Evolutionary conservation across 1,140 invertebrate species (phyloP), one percentile per base, ranked within the genome.

Genomic region (Rhynchophorus ferrugineus): DNA sequence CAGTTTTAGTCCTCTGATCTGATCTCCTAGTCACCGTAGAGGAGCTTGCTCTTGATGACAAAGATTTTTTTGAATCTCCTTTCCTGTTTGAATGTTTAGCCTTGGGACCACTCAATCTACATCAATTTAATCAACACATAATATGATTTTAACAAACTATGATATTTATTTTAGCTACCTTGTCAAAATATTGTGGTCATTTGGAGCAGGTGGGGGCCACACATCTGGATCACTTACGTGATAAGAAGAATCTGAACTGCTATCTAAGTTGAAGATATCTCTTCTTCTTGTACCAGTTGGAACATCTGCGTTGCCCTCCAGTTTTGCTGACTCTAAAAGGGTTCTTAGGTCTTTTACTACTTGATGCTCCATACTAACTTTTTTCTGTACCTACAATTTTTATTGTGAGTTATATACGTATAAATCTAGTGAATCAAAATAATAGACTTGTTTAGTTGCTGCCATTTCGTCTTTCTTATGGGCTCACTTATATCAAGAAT

Each of bases 341-440:
- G 75, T 79, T 56, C 80, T 83, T 20, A 87, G 80, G 38, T 84
- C 82, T 72, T 93, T 95, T 1, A 98, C 81, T 68, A 90, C 84
- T 65, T 95, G 89, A 71, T 91, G 94, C 71, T 98, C 95, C 41
- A 83, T 76, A 19, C 80, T 82, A 61, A 98, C 87, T 71, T 92
- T 85, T 61, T 91, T 86, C 66, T 95, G 90, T 8, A 94, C 82
- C 88, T 92, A 65, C 24, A 67, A 63, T 33, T 8, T 44, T n/a
- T 38, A n/a, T 13, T 13, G 5, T 5, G 6, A 7, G 14, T 13
- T 38, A 5, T 9, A 38, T 8, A 36, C 3, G 38, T 8, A 38
- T 19, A 29, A 24, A 20, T 11, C 38, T 22, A 11, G 16, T 41
- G 21, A 11, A 24, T 29, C 22, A 43, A 18, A 43, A 18, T 20